Conservation (phyloP, 2,113 vertebrate species). For the Cavia aperea region DNA sequence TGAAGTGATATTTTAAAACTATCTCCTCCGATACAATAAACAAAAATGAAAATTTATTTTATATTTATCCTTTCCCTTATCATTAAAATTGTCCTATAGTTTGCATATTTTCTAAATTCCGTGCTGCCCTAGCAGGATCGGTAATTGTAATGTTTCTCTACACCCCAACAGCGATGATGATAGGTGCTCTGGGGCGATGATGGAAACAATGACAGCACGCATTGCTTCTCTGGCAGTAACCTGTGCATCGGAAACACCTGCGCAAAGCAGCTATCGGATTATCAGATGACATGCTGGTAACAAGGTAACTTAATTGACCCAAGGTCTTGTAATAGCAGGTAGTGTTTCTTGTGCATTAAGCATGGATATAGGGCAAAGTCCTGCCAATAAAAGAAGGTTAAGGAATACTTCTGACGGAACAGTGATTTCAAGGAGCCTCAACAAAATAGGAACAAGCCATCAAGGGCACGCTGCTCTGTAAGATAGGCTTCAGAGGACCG, state of each 20-base stretch:
- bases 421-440: background rate
- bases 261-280: background rate
- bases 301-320: background rate
- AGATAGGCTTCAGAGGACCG: too few species aligned
- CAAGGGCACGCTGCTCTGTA: background rate
- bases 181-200: background rate
- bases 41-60: conserved; percentile 15
- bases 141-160: background rate
- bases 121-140: background rate
- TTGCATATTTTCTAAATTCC: background rate
- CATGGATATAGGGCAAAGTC: background rate
- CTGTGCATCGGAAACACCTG: background rate
- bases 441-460: background rate
- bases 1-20: background rate
- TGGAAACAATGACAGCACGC: background rate
- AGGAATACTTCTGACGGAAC: background rate
- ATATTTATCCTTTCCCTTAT: background rate
- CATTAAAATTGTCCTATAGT: background rate
- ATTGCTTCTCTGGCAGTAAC: background rate
- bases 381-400: background rate
- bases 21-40: background rate
- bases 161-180: background rate
- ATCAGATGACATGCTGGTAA: background rate
- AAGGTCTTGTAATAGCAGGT: background rate
- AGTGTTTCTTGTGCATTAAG: background rate